Percentiles rank a stretch among this genome's conserved stretches.
Conservation (phyloP, 2,888 invertebrate genomes). For the Apodemia zela region DNA sequence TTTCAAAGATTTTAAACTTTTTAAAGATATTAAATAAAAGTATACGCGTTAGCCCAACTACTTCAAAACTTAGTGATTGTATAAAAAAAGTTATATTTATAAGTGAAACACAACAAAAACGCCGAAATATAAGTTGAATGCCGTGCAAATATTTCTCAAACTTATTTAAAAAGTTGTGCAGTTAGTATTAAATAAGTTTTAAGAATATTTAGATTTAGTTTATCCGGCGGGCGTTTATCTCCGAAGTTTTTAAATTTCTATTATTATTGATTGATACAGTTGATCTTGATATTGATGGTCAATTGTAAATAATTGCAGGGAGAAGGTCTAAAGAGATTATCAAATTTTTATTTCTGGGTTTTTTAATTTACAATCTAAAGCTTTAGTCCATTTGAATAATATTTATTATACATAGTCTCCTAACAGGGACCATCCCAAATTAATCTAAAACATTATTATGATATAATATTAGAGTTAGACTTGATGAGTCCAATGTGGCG, state of each 20-base stretch:
- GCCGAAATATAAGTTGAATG: not conserved
- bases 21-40: no score
- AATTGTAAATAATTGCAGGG: constrained; percentile 2
- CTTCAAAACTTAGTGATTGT: constrained; percentile 22
- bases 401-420: constrained; percentile 16
- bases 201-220: not conserved
- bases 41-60: not conserved
- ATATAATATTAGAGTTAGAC: constrained; percentile 2
- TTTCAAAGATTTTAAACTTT: no score
- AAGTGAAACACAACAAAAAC: not conserved
- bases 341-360: constrained; percentile 5
- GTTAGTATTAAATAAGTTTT: not conserved
- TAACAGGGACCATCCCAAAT: constrained; percentile 3
- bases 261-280: not conserved
- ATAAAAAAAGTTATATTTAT: not conserved
- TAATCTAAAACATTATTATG: constrained; percentile 15
- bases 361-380: constrained; percentile 17
- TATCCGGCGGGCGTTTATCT: not conserved
- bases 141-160: not conserved
- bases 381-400: constrained; percentile 11
- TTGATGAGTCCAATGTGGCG: constrained; percentile 18
- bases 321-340: constrained; percentile 6
- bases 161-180: constrained; percentile 3
- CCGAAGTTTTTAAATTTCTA: not conserved
- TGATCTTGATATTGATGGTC: not conserved